Evolutionary conservation across 2,888 invertebrate species (phyloP), one percentile per base, ranked within the genome.

Genomic region (Drosophila nr. medialis): DNA sequence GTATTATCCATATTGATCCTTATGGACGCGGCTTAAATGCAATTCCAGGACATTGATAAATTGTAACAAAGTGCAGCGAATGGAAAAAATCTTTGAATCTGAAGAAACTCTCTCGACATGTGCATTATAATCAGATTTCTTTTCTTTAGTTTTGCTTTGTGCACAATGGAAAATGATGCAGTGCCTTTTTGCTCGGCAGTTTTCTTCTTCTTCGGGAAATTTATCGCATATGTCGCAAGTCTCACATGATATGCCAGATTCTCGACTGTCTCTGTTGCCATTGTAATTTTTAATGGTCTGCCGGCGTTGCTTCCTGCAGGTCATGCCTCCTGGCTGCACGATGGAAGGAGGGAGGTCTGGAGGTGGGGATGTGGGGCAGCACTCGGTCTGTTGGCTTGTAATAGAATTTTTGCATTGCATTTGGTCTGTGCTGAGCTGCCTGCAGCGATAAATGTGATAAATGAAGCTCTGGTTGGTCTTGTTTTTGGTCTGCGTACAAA

Each of bases 211-310:
- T 78, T 75, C 53, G 68, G 72, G 70, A 80, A 79, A 89, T 87
- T 86, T 87, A 87, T 86, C 82, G 86, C 86, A 86, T 89, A 87
- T 86, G 86, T 89, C 87, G 89, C 80, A 80, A 84, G 85, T 87
- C 87, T 85, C 83, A 87, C 80, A 86, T 89, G 86, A 85, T 86
- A 86, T 80, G 75, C 78, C 71, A 75, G 85, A 89, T 81, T 81
- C 75, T 74, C 80, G 45, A 48, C 74, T 63, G 70, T 50, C 53
- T 38, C 63, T 73, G 73, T 32, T 59, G 49, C 30, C 58, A 80
- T 83, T 89, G 86, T 88, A 86, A 83, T 88, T 86, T 86, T 84
- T 86, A 86, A 89, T 89, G 87, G 89, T 89, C 87, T 89, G 79
- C 70, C 72, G 75, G 70, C 73, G 53, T 67, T 80, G 75, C 81